These are phyloP conservation scores for Sternarchorhynchus goeldii DNA, from an alignment of 2,797 vertebrate genomes.

Conservation along the genomic window DNA sequence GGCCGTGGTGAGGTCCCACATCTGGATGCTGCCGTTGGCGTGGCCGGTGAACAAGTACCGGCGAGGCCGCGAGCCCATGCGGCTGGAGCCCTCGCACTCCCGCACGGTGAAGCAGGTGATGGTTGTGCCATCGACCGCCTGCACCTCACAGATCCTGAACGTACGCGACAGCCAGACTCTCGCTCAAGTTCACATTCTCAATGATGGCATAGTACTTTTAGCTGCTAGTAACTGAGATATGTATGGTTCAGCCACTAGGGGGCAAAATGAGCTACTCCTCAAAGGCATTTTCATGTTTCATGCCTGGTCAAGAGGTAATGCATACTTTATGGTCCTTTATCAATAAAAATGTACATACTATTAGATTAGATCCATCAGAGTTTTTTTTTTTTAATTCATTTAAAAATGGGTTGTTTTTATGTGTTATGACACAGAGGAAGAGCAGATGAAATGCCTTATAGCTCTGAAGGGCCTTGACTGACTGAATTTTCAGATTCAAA, in stretches of 20 bases:
- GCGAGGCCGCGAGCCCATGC: conserved; percentile 94
- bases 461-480: neutral
- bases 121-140: conserved; percentile 93
- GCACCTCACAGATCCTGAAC: conserved; percentile 94
- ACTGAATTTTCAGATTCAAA: too few species aligned
- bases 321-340: too few species aligned
- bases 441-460: too few species aligned
- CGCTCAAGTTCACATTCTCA: conserved; percentile 21
- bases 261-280: neutral
- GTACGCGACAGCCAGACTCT: neutral
- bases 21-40: conserved; percentile 95
- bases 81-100: conserved; percentile 95
- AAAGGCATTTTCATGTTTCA: neutral
- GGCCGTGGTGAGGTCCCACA: conserved; percentile 98
- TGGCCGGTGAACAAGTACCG: conserved; percentile 97
- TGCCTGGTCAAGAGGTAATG: too few species aligned
- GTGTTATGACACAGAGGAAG: too few species aligned
- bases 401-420: too few species aligned
- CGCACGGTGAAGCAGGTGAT: conserved; percentile 93
- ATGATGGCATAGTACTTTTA: neutral
- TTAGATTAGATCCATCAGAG: too few species aligned
- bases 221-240: neutral
- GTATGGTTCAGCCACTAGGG: neutral
- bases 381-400: too few species aligned
- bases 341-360: too few species aligned